These are phyloP conservation scores for Megalops cyprinoides DNA, from an alignment of 2,797 vertebrate species.

Conservation along the genomic window DNA sequence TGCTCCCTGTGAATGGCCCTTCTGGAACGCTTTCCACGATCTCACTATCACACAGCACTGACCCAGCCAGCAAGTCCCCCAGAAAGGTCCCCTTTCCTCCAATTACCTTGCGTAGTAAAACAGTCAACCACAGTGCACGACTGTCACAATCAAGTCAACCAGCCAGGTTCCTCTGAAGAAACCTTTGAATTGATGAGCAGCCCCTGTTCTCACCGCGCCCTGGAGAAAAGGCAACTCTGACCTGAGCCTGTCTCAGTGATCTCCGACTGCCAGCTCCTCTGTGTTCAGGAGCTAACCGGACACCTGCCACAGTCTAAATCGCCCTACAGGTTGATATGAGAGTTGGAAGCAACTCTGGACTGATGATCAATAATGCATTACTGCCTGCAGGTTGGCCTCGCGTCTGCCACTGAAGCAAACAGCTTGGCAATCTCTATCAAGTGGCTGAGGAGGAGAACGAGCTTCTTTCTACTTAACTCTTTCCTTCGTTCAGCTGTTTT, in stretches of 20 bases:
- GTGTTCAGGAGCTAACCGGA: background rate
- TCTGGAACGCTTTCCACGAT: background rate
- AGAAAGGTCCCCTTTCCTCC: background rate
- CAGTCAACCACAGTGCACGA: background rate
- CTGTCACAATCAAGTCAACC: background rate
- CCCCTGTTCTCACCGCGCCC: background rate
- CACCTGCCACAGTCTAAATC: background rate
- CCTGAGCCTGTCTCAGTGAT: background rate
- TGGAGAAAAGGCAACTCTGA: background rate
- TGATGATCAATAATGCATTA: constrained; percentile 24
- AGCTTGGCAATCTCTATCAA: background rate
- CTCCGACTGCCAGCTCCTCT: background rate
- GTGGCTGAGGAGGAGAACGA: background rate
- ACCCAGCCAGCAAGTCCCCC: background rate
- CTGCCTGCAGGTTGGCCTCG: constrained; percentile 4
- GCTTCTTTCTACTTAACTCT: background rate
- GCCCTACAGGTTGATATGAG: background rate
- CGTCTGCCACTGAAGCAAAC: constrained; percentile 1
- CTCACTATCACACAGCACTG: background rate
- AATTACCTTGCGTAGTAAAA: background rate
- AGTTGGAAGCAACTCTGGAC: background rate
- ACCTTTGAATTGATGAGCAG: background rate
- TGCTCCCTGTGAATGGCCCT: background rate
- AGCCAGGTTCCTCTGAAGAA: background rate
- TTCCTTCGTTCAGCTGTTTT: background rate